These are phyloP conservation scores for Prolemur simus DNA, from an alignment of 2,113 vertebrate genomes.

Conservation along the genomic window DNA sequence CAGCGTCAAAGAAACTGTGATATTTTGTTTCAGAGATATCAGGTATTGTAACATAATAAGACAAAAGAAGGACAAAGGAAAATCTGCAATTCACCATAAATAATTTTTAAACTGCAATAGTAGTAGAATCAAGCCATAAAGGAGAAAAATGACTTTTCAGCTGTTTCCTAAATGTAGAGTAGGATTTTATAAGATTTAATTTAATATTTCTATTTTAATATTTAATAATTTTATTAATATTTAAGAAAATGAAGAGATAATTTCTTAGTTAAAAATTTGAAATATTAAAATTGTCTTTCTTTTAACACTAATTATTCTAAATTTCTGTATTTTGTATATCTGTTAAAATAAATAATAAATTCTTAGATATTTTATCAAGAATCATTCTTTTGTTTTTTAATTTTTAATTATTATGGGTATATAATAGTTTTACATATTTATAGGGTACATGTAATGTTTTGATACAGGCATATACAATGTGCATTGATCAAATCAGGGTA, in stretches of 20 bases:
- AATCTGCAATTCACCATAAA: neutral
- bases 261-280: neutral
- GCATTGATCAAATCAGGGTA: too few relatives aligned
- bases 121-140: neutral
- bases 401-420: too few relatives aligned
- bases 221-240: neutral
- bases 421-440: too few relatives aligned
- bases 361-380: neutral
- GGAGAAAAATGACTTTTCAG: neutral
- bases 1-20: neutral
- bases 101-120: neutral
- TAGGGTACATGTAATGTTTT: too few relatives aligned
- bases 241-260: neutral
- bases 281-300: neutral
- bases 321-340: neutral
- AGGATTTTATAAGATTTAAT: neutral
- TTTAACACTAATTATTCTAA: neutral
- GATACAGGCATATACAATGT: too few relatives aligned
- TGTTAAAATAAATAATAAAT: neutral
- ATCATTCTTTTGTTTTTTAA: neutral
- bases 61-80: neutral
- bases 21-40: constrained; percentile 21
- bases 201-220: constrained; percentile 6
- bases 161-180: neutral
- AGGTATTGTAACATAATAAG: neutral